Percentiles rank a stretch among this genome's conserved stretches.
Evolutionary conservation across 2,113 vertebrate species (phyloP).

Genomic region (Camelus bactrianus): DNA sequence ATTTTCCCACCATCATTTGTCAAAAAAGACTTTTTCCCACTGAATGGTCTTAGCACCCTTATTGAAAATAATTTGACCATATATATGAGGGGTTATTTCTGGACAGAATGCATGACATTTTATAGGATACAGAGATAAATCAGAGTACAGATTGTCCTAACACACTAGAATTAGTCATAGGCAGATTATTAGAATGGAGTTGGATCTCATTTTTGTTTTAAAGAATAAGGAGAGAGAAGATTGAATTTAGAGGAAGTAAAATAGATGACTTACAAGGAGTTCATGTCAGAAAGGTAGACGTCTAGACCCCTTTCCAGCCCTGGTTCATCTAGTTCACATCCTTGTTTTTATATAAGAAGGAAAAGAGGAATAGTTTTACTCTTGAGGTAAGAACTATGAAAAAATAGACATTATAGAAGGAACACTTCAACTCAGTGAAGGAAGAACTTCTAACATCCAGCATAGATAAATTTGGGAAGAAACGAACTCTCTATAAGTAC

Average conservation of each 20-base stretch:
- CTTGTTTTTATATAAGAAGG: slow-evolving; percentile 49
- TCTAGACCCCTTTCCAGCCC: background rate
- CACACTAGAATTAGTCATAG: slow-evolving; percentile 23
- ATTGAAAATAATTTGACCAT: slow-evolving; percentile 35
- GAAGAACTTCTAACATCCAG: slow-evolving; percentile 3
- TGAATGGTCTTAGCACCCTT: slow-evolving; percentile 33
- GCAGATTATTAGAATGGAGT: slow-evolving; percentile 11
- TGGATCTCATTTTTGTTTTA: slow-evolving; percentile 60
- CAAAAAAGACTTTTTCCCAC: background rate
- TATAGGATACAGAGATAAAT: slow-evolving; percentile 47
- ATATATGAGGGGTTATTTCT: slow-evolving; percentile 51
- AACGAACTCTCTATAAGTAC: slow-evolving; percentile 13
- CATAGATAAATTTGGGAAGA: slow-evolving; percentile 21
- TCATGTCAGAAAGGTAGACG: slow-evolving; percentile 33
- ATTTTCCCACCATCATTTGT: background rate
- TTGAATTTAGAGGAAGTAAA: background rate
- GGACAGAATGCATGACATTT: slow-evolving; percentile 34
- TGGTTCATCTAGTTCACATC: slow-evolving; percentile 13
- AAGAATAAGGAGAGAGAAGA: background rate
- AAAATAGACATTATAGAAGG: background rate
- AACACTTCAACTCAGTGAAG: slow-evolving; percentile 4
- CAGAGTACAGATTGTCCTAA: slow-evolving; percentile 54
- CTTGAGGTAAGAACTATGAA: slow-evolving; percentile 32
- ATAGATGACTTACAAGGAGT: slow-evolving; percentile 17
- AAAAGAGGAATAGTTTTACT: slow-evolving; percentile 27